Evolutionary conservation across 2,888 invertebrate genomes (phyloP), one percentile per base, ranked within the genome.

Genomic region (Phytoseiulus persimilis): DNA sequence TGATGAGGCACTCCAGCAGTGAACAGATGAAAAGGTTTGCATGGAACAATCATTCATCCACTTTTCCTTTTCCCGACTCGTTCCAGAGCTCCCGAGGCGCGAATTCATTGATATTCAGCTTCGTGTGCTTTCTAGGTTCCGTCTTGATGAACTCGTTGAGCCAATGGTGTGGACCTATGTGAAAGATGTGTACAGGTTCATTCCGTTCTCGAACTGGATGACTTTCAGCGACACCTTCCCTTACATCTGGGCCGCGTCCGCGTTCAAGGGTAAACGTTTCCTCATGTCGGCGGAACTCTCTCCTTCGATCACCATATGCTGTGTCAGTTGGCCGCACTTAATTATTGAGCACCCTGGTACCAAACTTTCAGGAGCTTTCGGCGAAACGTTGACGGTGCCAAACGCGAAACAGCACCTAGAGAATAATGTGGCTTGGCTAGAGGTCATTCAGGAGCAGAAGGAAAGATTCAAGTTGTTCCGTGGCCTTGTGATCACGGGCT

Each of bases 161-260:
- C 95, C 95, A 0, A 95, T 96, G 95, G 94, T 96, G 39, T 96
- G 96, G 96, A 95, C 95, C 3, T 96, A 96, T 92, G 95, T 95
- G 18, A 95, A 95, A 92, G 95, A 95, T 90, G 94, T 95, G 90
- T 95, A 95, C 92, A 93, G 94, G 65, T 92, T 91, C 83, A 91
- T 92, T 28, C 92, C 93, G 3, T 91, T 92, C 46, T 93, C 93
- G 89, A 93, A 95, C 14, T 95, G 95, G 95, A 94, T 95, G 91
- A 95, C 94, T 91, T 95, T 95, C 91, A 94, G 95, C 0, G 93
- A 94, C 31, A 94, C 95, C 18, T 95, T 95, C 91, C 94, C 94
- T 5, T 94, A 94, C 0, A 94, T 95, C 14, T 96, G 96, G 96
- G 94, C 95, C 1, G 95, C 95, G 0, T 95, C 95, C 2, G 95